phyloP scores from a whole-genome alignment of 2,888 invertebrate species.

The Sinelater perroti region DNA sequence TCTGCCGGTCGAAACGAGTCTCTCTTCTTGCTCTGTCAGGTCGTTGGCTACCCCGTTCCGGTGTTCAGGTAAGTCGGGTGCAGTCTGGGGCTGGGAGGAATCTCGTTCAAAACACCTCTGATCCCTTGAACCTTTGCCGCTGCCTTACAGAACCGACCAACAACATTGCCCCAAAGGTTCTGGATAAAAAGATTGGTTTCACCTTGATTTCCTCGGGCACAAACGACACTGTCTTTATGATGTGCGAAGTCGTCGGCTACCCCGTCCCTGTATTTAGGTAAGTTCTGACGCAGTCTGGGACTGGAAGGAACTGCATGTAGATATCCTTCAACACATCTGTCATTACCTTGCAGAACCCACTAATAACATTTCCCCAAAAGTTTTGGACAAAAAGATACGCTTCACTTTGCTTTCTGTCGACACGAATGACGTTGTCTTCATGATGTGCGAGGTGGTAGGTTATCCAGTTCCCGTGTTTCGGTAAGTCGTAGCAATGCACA shows the following conservation, averaged over 20 bases:
- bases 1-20: constrained; percentile 50
- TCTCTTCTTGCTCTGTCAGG: constrained; percentile 73
- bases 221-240: constrained; percentile 66
- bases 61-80: constrained; percentile 72
- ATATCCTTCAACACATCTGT: constrained; percentile 42
- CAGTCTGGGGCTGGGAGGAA: constrained; percentile 7
- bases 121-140: not conserved
- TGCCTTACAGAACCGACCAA: constrained; percentile 72
- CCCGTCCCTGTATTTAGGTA: constrained; percentile 78
- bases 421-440: constrained; percentile 67
- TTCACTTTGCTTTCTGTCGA: constrained; percentile 63
- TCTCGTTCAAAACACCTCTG: not conserved
- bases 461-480: constrained; percentile 76
- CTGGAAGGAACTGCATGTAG: too few relatives aligned
- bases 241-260: constrained; percentile 75
- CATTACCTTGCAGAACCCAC: constrained; percentile 76
- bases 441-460: constrained; percentile 75
- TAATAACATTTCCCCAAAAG: constrained; percentile 71
- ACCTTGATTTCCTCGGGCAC: constrained; percentile 62
- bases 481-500: constrained; percentile 61
- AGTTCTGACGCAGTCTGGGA: constrained; percentile 39
- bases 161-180: constrained; percentile 69
- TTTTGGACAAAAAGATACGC: constrained; percentile 62
- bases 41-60: constrained; percentile 75
- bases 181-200: constrained; percentile 63